A percentile compares a stretch with the other conserved stretches of the same genome.
Evolutionary conservation across 2,113 vertebrate species (phyloP).

Genomic region (Terrapene triunguis): DNA sequence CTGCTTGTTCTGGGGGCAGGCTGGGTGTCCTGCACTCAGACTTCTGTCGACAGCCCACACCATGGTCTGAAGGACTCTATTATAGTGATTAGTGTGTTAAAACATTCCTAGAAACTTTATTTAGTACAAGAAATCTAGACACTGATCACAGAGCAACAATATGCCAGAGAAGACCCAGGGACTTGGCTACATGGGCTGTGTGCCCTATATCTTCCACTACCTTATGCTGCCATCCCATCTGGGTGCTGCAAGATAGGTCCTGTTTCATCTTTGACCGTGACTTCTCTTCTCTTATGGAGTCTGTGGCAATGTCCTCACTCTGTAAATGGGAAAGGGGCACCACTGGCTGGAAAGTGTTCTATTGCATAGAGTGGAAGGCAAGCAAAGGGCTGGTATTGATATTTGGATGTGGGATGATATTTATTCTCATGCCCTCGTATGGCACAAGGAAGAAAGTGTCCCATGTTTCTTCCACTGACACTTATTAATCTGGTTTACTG

Average conservation of each 20-base stretch:
- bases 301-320: not conserved
- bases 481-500: rapidly evolving
- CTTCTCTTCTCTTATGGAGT: not conserved
- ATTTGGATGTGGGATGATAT: rapidly evolving
- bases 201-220: not conserved
- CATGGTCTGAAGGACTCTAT: not conserved
- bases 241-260: not conserved
- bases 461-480: rapidly evolving
- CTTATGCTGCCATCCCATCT: not conserved
- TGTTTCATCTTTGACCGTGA: not conserved
- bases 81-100: not conserved
- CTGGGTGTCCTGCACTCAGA: not conserved
- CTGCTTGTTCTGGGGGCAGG: not conserved
- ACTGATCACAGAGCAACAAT: not conserved
- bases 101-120: not conserved
- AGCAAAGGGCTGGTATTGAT: not conserved
- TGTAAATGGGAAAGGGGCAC: not conserved
- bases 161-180: not conserved
- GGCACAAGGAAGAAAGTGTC: rapidly evolving
- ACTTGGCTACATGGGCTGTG: not conserved
- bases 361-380: not conserved
- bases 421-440: rapidly evolving
- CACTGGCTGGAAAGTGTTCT: not conserved
- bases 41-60: not conserved
- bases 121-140: not conserved